A percentile compares a stretch with the other conserved stretches of the same genome.
Conservation (phyloP, 2,113 vertebrate species). For the Pontoporia blainvillei region DNA sequence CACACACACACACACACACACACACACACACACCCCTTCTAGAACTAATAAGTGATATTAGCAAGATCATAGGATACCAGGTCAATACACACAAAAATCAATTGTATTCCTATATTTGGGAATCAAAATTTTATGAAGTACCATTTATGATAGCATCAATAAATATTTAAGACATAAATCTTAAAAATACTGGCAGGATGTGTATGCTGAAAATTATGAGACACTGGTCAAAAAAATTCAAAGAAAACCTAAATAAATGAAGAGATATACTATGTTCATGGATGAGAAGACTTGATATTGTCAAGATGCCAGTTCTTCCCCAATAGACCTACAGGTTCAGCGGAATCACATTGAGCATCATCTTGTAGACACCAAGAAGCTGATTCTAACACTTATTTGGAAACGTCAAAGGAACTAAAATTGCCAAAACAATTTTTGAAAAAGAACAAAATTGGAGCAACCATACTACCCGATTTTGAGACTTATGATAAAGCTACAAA, state of each 20-base stretch:
- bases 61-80: not conserved
- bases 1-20: not conserved
- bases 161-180: not conserved
- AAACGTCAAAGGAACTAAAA: not conserved
- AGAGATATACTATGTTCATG: not conserved
- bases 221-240: not conserved
- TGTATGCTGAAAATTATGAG: not conserved
- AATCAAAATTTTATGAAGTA: not conserved
- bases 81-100: not conserved
- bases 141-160: not conserved
- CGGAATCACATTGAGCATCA: not conserved
- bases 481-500: not conserved
- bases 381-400: not conserved
- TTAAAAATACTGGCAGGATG: not conserved
- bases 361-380: not conserved
- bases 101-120: not conserved
- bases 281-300: not conserved
- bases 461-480: not conserved
- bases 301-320: not conserved
- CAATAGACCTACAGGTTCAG: not conserved
- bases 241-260: not conserved
- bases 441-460: not conserved
- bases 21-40: not conserved
- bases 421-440: not conserved
- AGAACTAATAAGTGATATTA: not conserved